These are phyloP conservation scores for Trichoplusia ni DNA, from an alignment of 1,140 invertebrate genomes.

Conservation along the genomic window DNA sequence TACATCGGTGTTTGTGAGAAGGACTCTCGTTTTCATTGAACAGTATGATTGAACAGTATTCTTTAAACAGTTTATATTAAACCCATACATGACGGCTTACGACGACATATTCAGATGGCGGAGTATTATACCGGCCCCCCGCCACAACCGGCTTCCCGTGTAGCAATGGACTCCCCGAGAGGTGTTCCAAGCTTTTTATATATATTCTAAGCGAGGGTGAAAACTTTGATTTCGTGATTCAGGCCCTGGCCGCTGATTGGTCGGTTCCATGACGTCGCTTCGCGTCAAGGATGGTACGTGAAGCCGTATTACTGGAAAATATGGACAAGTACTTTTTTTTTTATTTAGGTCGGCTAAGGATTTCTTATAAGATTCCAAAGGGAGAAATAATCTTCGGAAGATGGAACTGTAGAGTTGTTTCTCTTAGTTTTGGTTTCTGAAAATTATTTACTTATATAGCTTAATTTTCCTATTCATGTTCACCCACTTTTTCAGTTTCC, in stretches of 20 bases:
- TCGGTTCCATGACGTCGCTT: slow-evolving; percentile 33
- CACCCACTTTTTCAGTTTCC: too few relatives aligned
- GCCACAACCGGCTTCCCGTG: slow-evolving; percentile 58
- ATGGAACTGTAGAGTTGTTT: too few relatives aligned
- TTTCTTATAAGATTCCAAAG: too few relatives aligned
- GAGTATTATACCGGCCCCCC: slow-evolving; percentile 55
- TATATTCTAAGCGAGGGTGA: slow-evolving; percentile 39
- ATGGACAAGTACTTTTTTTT: not conserved
- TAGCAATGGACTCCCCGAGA: slow-evolving; percentile 56
- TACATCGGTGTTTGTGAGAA: slow-evolving; percentile 65
- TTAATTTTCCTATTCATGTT: too few relatives aligned
- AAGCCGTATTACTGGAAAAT: too few relatives aligned
- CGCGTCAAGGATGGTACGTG: too few relatives aligned
- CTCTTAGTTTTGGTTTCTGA: too few relatives aligned
- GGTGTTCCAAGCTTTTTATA: slow-evolving; percentile 7
- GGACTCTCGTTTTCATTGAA: slow-evolving; percentile 55
- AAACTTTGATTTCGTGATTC: slow-evolving; percentile 52
- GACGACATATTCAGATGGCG: slow-evolving; percentile 54
- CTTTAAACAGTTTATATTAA: slow-evolving; percentile 52
- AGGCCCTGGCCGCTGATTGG: slow-evolving; percentile 47
- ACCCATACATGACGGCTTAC: slow-evolving; percentile 58
- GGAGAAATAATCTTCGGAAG: too few relatives aligned
- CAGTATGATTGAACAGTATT: slow-evolving; percentile 41
- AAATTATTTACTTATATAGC: too few relatives aligned
- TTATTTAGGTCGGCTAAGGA: too few relatives aligned